Evolutionary conservation across 2,888 invertebrate species (phyloP), one percentile per base, ranked within the genome.

Genomic region (Platycnemis pennipes): DNA sequence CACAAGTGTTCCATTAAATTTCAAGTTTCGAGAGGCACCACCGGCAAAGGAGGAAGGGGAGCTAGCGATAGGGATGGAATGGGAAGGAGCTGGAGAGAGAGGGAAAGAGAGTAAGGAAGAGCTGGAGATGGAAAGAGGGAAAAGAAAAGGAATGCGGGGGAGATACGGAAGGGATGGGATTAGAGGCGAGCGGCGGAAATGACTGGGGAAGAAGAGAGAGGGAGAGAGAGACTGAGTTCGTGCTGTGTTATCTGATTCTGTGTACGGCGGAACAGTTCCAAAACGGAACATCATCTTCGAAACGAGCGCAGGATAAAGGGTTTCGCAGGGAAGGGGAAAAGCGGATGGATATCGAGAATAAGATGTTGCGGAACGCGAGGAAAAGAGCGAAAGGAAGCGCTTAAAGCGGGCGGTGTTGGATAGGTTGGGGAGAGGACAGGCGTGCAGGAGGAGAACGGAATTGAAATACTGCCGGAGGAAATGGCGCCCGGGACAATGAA

Each of bases 101-200:
- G 1, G 77, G 16, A 77, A 13, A 11, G 77, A 37, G 31, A 5
- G n/a, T 63, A 37, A 37, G 37, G 77, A 77, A 77, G 49, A 49
- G n/a, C n/a, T n/a, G 56, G n/a, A n/a, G n/a, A n/a, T n/a, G n/a
- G n/a, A n/a, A n/a, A n/a, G n/a, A n/a, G n/a, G n/a, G 49, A 49
- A 49, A 49, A 49, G 49, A 49, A 49, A 49, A 49, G 11, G 49
- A 19, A 11, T 49, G 49, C n/a, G n/a, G 94, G 95, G 94, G 95
- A 95, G 94, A 94, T 94, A 94, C 94, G 94, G 94, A 94, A 94
- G 46, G 96, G 96, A 95, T 96, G 96, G 95, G 94, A 45, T 49
- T 96, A 96, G 96, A 96, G 97, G 87, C 88, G 94, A 94, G 94
- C 53, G 94, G 94, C 95, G 95, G 95, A 95, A 94, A 95, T 95